Evolutionary conservation across 2,113 vertebrate genomes (phyloP), one percentile per base, ranked within the genome.

Genomic region (Furnarius figulus): DNA sequence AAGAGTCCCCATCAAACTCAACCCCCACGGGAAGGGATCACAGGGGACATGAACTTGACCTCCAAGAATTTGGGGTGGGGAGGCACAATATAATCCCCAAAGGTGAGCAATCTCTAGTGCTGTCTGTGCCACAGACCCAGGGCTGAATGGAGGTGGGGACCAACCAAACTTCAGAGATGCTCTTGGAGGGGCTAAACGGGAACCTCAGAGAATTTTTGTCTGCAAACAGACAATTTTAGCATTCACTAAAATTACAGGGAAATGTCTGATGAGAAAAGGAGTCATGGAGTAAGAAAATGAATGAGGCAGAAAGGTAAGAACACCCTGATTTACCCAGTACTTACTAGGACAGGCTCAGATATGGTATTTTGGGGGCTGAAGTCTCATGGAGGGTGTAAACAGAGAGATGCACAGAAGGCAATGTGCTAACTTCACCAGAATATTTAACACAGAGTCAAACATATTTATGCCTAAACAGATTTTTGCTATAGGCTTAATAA

Each of bases 1-100:
- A 59, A 28, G 25, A 16, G 20, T 2, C 10, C 46, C 44, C 74
- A 55, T 5, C 66, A 61, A 56, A 65, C 49, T 40, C 56, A 87
- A 21, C 21, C 16, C 47, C 58, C 16, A 81, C 14, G 6, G 6
- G 46, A 27, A 49, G 30, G 0, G n/a, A 37, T 9, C 72, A 58
- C 0, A 24, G 6, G 61, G 55, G 22, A 85, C 68, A 71, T 2
- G 33, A 79, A 44, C 21, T 5, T 0, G 2, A 35, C 16, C 46
- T n/a, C 22, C 37, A 55, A 15, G 65, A 67, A 94, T 46, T 2
- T 56, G 22, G 46, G 44, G 24, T 27, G 35, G 56, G 12, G 84
- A 89, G 10, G 72, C 7, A 66, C 37, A 86, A 73, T 9, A 28
- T 1, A 80, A 86, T 6, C 63, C 50, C 40, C 55, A 62, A 3